Conservation (phyloP, 1,140 invertebrate genomes). For the Triops longicaudatus region DNA sequence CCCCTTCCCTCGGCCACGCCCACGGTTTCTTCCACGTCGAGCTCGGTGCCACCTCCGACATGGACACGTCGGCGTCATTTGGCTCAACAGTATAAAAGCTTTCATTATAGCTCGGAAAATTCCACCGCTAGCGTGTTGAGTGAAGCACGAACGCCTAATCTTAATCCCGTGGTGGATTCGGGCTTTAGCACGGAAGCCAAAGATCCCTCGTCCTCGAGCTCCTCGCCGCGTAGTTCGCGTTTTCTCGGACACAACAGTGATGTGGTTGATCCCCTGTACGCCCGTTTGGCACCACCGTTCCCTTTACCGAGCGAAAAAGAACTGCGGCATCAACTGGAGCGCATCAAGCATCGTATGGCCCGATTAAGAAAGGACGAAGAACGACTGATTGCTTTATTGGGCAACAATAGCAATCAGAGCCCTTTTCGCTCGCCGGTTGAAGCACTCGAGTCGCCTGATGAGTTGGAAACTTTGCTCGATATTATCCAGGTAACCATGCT, state of each 20-base stretch:
- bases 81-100: constrained; percentile 8
- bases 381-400: constrained; percentile 23
- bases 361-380: constrained; percentile 26
- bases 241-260: neutral
- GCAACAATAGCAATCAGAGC: constrained; percentile 3
- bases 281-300: neutral
- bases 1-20: constrained; percentile 15
- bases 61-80: constrained; percentile 1
- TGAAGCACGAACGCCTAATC: neutral
- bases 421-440: neutral
- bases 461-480: constrained; percentile 73
- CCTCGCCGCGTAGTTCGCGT: constrained; percentile 25
- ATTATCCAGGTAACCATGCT: constrained; percentile 65
- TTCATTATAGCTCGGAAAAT: constrained; percentile 21
- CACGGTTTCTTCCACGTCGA: neutral
- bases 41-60: neutral
- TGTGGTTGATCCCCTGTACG: neutral
- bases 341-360: constrained; percentile 24
- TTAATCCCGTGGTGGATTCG: constrained; percentile 26
- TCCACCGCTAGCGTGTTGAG: constrained; percentile 20
- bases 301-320: constrained; percentile 25
- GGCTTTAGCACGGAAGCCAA: constrained; percentile 30
- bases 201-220: constrained; percentile 14
- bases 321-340: constrained; percentile 27
- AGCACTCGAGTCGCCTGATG: constrained; percentile 50